Conservation (phyloP, 2,888 invertebrate genomes). For the Eudasyphora cyanicolor region DNA sequence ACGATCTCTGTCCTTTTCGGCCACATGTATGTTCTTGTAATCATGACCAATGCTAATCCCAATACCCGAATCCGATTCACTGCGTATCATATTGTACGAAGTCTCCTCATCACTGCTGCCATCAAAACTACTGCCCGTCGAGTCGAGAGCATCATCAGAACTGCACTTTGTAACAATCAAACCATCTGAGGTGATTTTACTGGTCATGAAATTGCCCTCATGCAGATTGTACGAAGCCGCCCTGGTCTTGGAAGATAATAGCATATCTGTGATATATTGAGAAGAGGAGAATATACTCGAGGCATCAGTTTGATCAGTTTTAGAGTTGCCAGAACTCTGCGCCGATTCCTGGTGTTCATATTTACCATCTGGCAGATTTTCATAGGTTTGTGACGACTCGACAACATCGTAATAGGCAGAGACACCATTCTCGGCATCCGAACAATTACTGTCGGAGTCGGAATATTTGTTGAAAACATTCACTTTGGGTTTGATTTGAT, state of each 20-base stretch:
- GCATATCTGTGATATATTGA: constrained; percentile 79
- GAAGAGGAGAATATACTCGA: constrained; percentile 74
- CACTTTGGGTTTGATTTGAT: constrained; percentile 85
- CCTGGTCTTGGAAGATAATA: constrained; percentile 78
- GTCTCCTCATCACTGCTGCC: constrained; percentile 80
- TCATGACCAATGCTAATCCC: constrained; percentile 79
- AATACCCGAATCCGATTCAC: constrained; percentile 80
- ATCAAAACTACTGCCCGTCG: constrained; percentile 79
- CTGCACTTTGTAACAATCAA: constrained; percentile 79
- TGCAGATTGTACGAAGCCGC: constrained; percentile 79
- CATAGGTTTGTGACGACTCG: constrained; percentile 77
- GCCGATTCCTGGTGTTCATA: constrained; percentile 68
- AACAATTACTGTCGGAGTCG: constrained; percentile 83
- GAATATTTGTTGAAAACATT: constrained; percentile 83
- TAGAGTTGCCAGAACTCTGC: not conserved
- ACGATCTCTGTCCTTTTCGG: constrained; percentile 68
- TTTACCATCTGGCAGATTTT: constrained; percentile 79
- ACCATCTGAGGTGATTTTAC: constrained; percentile 80
- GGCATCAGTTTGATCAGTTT: constrained; percentile 33
- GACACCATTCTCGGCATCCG: constrained; percentile 81
- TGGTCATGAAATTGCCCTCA: constrained; percentile 80
- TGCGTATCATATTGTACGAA: constrained; percentile 79
- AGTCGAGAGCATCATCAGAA: constrained; percentile 79
- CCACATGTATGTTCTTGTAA: constrained; percentile 71
- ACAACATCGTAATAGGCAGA: constrained; percentile 80